Evolutionary conservation across 2,113 vertebrate species (phyloP).

Genomic region (Pelobates fuscus): DNA sequence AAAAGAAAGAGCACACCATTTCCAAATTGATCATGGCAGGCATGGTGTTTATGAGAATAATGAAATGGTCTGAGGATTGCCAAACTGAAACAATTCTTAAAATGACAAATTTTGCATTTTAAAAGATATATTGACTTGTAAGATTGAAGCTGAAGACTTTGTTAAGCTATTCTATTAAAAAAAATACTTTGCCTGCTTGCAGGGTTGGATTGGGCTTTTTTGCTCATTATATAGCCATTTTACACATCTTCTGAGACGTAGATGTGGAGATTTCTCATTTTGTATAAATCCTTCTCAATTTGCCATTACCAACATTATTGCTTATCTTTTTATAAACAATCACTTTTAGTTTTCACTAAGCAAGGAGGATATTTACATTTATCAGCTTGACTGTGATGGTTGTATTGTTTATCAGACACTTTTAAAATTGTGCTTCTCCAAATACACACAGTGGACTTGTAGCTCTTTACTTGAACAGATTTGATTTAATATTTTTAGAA

Average conservation of each 20-base stretch:
- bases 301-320: too few species aligned
- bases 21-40: conserved; percentile 17
- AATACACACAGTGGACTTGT: too few species aligned
- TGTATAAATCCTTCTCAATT: too few species aligned
- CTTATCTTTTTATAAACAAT: too few species aligned
- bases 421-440: too few species aligned
- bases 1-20: conserved; percentile 4
- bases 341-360: too few species aligned
- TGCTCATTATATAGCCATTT: not conserved
- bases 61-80: conserved; percentile 9
- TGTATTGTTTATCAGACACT: too few species aligned
- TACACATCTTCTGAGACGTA: not conserved
- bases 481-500: too few species aligned
- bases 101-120: conserved; percentile 16
- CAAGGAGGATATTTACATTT: too few species aligned
- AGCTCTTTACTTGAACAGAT: too few species aligned
- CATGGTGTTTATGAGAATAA: conserved; percentile 32
- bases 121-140: conserved; percentile 4
- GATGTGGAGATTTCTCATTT: not conserved
- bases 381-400: too few species aligned
- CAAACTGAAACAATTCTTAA: conserved; percentile 16
- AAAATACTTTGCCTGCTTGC: not conserved
- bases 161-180: conserved; percentile 17
- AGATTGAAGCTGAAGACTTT: not conserved
- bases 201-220: not conserved